phyloP scores from a whole-genome alignment of 2,797 vertebrate genomes.

The Vespertilio murinus region DNA sequence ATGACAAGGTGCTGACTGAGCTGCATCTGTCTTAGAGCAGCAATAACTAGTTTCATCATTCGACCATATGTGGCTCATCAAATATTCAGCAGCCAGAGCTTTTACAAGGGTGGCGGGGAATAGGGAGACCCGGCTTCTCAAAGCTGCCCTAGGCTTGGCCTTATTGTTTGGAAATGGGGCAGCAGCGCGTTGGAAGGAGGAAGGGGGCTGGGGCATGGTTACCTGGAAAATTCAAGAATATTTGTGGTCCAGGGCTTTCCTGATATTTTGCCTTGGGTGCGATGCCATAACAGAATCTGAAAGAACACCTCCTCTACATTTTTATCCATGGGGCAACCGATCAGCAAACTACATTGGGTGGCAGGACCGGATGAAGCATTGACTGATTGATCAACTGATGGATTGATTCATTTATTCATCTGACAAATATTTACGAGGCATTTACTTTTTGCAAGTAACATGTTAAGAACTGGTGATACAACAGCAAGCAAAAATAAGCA shows the following conservation, averaged over 20 bases:
- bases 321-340: not conserved
- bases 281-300: not conserved
- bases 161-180: not conserved
- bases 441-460: not conserved
- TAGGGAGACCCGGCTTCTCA: not conserved
- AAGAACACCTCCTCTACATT: not conserved
- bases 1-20: constrained; percentile 58
- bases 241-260: not conserved
- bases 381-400: too few species aligned
- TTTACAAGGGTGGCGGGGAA: constrained; percentile 68
- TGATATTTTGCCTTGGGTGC: not conserved
- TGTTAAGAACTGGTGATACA: not conserved
- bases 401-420: not conserved
- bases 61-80: constrained; percentile 78
- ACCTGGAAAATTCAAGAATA: constrained; percentile 31
- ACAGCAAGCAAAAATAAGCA: not conserved
- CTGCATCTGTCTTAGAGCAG: constrained; percentile 59
- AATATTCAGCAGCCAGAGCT: constrained; percentile 77
- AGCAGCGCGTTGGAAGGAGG: not conserved
- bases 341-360: not conserved
- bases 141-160: not conserved
- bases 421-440: not conserved
- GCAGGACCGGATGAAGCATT: not conserved
- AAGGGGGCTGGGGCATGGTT: not conserved
- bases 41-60: constrained; percentile 56